Evolutionary conservation across 2,797 vertebrate genomes (phyloP).

Genomic region (Artibeus jamaicensis): DNA sequence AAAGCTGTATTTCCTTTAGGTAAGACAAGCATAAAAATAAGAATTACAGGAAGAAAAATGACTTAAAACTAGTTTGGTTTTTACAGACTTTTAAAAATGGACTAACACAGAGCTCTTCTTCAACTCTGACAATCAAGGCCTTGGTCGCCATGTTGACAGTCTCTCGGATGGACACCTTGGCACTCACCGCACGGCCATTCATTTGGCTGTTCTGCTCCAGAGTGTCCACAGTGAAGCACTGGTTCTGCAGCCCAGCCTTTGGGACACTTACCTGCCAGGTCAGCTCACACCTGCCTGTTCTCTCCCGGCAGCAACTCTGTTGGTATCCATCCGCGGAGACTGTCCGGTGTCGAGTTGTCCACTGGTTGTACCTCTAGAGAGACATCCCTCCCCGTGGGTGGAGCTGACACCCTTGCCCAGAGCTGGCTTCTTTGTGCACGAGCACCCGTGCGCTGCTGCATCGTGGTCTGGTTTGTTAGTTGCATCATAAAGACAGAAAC

Average conservation of each 20-base stretch:
- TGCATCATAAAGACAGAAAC: constrained; percentile 91
- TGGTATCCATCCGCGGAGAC: constrained; percentile 93
- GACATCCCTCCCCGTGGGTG: constrained; percentile 90
- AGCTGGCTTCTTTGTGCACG: constrained; percentile 91
- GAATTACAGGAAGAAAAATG: constrained; percentile 84
- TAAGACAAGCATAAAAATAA: constrained; percentile 80
- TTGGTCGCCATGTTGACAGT: constrained; percentile 89
- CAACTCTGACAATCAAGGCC: constrained; percentile 90
- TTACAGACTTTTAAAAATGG: constrained; percentile 83
- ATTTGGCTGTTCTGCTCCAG: constrained; percentile 89
- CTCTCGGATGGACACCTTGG: constrained; percentile 84
- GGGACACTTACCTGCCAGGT: too few relatives aligned
- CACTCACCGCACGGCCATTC: constrained; percentile 88
- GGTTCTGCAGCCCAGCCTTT: constrained; percentile 90
- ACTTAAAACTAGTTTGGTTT: constrained; percentile 90
- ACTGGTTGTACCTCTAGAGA: constrained; percentile 89
- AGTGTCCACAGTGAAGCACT: constrained; percentile 89
- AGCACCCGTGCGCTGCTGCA: constrained; percentile 88
- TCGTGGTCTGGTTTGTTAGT: constrained; percentile 90
- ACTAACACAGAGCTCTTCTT: constrained; percentile 84
- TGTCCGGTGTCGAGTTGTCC: constrained; percentile 90
- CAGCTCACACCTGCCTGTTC: constrained; percentile 92
- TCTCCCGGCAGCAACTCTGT: constrained; percentile 91
- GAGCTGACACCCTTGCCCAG: constrained; percentile 91
- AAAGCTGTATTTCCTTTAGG: constrained; percentile 81